A percentile compares a stretch with the other conserved stretches of the same genome.
Evolutionary conservation across 2,797 vertebrate genomes (phyloP).

Genomic region (Girardinus metallicus): DNA sequence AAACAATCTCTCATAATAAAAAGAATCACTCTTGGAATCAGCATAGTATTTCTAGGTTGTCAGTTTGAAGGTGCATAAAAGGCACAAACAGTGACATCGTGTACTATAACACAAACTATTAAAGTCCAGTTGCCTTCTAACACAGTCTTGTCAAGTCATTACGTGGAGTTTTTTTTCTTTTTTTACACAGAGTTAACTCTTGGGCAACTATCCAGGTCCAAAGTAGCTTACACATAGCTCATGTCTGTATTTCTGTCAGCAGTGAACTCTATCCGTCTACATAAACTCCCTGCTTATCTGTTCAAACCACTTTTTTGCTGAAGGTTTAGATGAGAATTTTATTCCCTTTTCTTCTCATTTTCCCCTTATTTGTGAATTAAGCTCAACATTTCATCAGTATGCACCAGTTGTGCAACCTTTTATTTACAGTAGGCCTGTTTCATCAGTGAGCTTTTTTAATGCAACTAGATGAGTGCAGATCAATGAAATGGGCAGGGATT

Average conservation of each 20-base stretch:
- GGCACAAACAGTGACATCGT: background rate
- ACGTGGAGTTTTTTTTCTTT: background rate
- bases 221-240: constrained; percentile 48
- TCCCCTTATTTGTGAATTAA: background rate
- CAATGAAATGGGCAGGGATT: constrained; percentile 44
- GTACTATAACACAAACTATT: background rate
- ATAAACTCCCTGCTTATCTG: constrained; percentile 36
- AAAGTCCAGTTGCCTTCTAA: constrained; percentile 3
- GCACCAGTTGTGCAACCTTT: background rate
- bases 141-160: background rate
- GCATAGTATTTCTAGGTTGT: background rate
- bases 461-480: constrained; percentile 12
- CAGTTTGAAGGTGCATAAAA: background rate
- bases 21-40: background rate
- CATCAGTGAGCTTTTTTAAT: background rate
- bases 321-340: background rate
- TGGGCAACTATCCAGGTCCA: constrained; percentile 40
- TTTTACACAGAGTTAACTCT: constrained; percentile 8
- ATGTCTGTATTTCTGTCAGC: constrained; percentile 29
- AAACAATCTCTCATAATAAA: background rate
- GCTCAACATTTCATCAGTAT: background rate
- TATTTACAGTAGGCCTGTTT: background rate
- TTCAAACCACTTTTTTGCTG: background rate
- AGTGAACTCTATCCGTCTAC: constrained; percentile 48
- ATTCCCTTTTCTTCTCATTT: background rate